A percentile compares a stretch with the other conserved stretches of the same genome.
Conservation (phyloP, 1,140 invertebrate genomes). For the Tribolium castaneum region DNA sequence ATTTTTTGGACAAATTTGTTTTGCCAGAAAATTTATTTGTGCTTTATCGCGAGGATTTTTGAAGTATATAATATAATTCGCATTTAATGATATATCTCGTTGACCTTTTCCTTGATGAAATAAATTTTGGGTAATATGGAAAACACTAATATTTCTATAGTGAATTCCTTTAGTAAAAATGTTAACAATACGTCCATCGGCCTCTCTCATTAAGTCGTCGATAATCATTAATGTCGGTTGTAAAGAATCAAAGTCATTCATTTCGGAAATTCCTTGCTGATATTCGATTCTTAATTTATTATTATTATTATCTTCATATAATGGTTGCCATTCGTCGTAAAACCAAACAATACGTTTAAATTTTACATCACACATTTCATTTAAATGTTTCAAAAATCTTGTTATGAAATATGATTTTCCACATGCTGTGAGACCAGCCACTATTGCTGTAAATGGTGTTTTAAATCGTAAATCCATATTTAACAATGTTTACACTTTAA, state of each 20-base stretch:
- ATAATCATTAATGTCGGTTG: conserved; percentile 57
- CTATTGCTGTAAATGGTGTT: no score
- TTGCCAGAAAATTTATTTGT: conserved; percentile 61
- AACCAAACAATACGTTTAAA: conserved; percentile 7
- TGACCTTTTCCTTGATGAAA: conserved; percentile 61
- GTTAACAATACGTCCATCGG: conserved; percentile 59
- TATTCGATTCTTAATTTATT: background rate
- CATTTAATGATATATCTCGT: conserved; percentile 61
- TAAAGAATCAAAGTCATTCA: conserved; percentile 57
- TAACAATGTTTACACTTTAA: no score
- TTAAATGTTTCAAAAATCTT: conserved; percentile 3
- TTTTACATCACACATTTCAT: background rate
- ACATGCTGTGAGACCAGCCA: no score
- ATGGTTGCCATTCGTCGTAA: background rate
- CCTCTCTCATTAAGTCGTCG: conserved; percentile 64
- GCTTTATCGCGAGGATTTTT: conserved; percentile 64
- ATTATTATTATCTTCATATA: background rate
- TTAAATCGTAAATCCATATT: conserved; percentile 35
- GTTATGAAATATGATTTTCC: background rate
- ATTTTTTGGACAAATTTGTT: conserved; percentile 61
- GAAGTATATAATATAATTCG: conserved; percentile 62
- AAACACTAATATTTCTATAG: conserved; percentile 62
- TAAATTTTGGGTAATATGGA: conserved; percentile 53
- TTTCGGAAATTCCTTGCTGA: conserved; percentile 56
- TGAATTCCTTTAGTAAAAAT: conserved; percentile 64